phyloP scores from a whole-genome alignment of 2,888 invertebrate genomes.

The Harmothoe impar region DNA sequence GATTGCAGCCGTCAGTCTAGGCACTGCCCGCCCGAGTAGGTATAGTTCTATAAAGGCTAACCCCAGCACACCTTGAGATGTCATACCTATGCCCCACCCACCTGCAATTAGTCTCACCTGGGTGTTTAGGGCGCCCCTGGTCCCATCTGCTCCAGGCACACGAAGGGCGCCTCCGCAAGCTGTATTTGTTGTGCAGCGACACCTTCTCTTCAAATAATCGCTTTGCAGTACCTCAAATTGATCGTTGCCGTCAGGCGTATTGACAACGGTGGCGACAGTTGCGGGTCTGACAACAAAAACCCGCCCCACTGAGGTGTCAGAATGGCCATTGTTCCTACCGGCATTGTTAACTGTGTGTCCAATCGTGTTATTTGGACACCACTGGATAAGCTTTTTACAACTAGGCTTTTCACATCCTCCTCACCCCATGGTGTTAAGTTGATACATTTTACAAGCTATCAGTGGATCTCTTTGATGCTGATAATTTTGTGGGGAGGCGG shows the following conservation, averaged over 20 bases:
- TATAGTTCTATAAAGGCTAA: not conserved
- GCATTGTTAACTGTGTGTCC: constrained; percentile 32
- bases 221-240: constrained; percentile 19
- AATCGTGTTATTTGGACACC: constrained; percentile 30
- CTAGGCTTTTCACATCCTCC: not conserved
- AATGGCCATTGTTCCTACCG: not conserved
- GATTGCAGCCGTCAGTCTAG: not conserved
- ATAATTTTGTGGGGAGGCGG: no score
- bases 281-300: not conserved
- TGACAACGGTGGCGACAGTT: not conserved
- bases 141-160: constrained; percentile 24
- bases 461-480: no score
- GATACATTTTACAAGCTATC: not conserved
- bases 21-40: not conserved
- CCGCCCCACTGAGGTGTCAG: constrained; percentile 11
- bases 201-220: constrained; percentile 30
- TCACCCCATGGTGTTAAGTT: not conserved
- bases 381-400: not conserved
- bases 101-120: constrained; percentile 34
- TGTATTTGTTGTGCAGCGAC: constrained; percentile 28
- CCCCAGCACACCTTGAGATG: not conserved
- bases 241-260: constrained; percentile 2
- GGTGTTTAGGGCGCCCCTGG: not conserved
- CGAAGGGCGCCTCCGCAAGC: constrained; percentile 15
- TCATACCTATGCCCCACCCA: not conserved